Conservation (phyloP, 2,113 vertebrate species). For the Eulemur macaco region DNA sequence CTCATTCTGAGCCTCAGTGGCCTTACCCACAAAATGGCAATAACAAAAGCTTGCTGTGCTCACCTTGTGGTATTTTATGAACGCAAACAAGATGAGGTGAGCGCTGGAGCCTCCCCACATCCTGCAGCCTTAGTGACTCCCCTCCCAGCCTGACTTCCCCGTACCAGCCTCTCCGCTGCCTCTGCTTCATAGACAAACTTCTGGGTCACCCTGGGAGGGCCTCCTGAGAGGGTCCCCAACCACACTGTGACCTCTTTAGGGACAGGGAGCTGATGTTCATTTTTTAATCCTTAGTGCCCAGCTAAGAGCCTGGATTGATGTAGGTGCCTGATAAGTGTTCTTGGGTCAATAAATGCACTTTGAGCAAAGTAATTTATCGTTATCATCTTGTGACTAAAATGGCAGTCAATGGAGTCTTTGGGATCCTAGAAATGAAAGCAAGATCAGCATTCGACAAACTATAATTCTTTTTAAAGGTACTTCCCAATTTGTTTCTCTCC, state of each 20-base stretch:
- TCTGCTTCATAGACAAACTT: not conserved
- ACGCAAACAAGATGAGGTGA: not conserved
- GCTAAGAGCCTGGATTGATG: not conserved
- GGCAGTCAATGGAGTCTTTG: not conserved
- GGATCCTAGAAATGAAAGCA: not conserved
- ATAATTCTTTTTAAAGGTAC: not conserved
- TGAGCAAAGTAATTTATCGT: not conserved
- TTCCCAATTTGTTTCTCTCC: not conserved
- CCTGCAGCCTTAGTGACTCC: not conserved
- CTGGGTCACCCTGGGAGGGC: not conserved
- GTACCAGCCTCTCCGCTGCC: not conserved
- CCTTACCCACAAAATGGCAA: not conserved
- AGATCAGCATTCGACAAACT: not conserved
- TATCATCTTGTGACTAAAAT: not conserved
- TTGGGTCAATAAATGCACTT: not conserved
- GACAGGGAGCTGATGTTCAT: not conserved
- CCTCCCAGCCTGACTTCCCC: fast-evolving
- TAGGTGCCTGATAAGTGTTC: not conserved
- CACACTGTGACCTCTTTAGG: not conserved
- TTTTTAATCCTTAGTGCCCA: not conserved
- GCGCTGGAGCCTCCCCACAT: fast-evolving
- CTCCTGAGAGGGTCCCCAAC: not conserved
- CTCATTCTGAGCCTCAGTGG: not conserved
- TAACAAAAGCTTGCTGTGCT: not conserved
- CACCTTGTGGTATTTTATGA: fast-evolving